These are phyloP conservation scores for Gari tellinella DNA, from an alignment of 2,888 invertebrate species.

Conservation along the genomic window DNA sequence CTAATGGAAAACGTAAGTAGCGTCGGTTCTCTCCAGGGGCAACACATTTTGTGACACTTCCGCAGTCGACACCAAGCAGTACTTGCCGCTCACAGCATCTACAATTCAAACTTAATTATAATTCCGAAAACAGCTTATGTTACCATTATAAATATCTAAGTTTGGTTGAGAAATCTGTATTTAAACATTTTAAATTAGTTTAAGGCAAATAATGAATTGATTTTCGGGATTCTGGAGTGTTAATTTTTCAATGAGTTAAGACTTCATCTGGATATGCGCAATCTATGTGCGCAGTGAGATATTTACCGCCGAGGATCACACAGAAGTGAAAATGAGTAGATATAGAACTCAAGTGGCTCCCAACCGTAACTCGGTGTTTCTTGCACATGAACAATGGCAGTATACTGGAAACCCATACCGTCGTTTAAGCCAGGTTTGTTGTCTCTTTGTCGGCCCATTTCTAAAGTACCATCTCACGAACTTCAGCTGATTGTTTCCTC, in stretches of 20 bases:
- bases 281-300: conserved; percentile 68
- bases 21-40: conserved; percentile 46
- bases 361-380: conserved; percentile 69
- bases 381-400: conserved; percentile 73
- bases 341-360: conserved; percentile 57
- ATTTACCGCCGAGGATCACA: conserved; percentile 65
- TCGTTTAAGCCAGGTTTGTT: conserved; percentile 73
- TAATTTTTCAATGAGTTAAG: conserved; percentile 34
- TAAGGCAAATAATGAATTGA: neutral
- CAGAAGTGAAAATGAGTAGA: conserved; percentile 59
- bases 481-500: neutral
- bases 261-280: conserved; percentile 50
- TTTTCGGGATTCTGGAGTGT: neutral
- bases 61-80: conserved; percentile 34
- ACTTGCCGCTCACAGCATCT: conserved; percentile 26
- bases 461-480: neutral
- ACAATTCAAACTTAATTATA: neutral
- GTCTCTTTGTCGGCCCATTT: neutral
- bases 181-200: neutral
- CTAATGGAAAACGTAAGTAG: neutral
- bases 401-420: conserved; percentile 72
- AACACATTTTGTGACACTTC: conserved; percentile 41
- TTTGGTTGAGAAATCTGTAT: neutral
- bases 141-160: neutral
- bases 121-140: neutral